Percentiles rank a stretch among this genome's conserved stretches.
phyloP scores from a whole-genome alignment of 2,888 invertebrate species.

The Acanthoscelides obtectus region DNA sequence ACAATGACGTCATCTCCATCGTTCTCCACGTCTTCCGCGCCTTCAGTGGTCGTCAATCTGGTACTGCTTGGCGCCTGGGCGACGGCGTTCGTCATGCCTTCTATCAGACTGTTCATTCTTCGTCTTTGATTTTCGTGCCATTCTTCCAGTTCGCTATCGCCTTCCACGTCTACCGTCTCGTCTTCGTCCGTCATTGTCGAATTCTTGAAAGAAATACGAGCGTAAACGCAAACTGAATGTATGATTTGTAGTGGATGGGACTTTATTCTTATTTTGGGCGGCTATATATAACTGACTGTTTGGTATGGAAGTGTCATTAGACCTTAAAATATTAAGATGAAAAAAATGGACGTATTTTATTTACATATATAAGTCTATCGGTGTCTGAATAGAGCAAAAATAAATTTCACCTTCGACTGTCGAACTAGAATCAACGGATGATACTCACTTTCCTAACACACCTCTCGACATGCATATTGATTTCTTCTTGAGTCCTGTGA shows the following conservation, averaged over 20 bases:
- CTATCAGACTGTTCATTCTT: constrained; percentile 34
- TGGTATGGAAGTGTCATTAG: too few relatives aligned
- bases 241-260: too few relatives aligned
- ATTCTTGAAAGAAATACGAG: constrained; percentile 24
- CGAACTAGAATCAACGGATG: neutral
- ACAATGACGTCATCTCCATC: constrained; percentile 46
- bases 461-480: constrained; percentile 61
- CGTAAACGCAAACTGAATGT: too few relatives aligned
- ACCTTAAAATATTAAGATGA: too few relatives aligned
- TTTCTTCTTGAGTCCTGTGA: constrained; percentile 55
- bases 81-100: constrained; percentile 36
- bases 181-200: constrained; percentile 53
- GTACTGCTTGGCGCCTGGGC: constrained; percentile 29
- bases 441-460: constrained; percentile 54
- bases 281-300: too few relatives aligned
- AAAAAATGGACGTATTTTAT: too few relatives aligned
- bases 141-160: constrained; percentile 55
- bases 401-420: too few relatives aligned
- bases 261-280: too few relatives aligned
- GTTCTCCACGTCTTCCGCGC: constrained; percentile 33
- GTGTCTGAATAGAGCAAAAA: too few relatives aligned
- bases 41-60: neutral
- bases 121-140: constrained; percentile 49
- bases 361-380: too few relatives aligned
- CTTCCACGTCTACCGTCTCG: constrained; percentile 66